These are phyloP conservation scores for Pluvialis apricaria DNA, from an alignment of 2,113 vertebrate species.

Conservation along the genomic window DNA sequence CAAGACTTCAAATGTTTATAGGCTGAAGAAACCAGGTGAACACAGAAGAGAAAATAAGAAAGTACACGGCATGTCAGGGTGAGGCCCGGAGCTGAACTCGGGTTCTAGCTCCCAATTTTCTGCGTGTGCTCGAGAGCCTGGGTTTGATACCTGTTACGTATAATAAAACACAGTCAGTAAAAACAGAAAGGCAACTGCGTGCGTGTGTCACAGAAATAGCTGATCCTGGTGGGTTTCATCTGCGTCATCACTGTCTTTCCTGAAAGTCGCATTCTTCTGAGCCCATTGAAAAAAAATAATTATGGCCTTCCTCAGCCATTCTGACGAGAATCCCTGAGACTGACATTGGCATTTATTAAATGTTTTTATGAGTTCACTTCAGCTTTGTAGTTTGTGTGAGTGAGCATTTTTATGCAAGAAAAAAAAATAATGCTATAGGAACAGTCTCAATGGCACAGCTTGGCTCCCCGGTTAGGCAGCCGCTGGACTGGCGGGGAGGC, in stretches of 20 bases:
- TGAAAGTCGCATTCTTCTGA: not conserved
- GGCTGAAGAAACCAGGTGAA: not conserved
- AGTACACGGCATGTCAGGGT: not conserved
- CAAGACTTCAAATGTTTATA: not conserved
- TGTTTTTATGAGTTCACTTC: not conserved
- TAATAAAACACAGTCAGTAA: not conserved
- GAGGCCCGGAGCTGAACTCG: accelerated
- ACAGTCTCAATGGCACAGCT: not conserved
- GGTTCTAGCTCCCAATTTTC: not conserved
- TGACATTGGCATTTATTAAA: not conserved
- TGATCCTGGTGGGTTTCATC: not conserved
- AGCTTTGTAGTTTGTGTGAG: not conserved
- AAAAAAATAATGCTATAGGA: not conserved
- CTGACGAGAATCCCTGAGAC: not conserved
- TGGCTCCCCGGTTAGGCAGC: not conserved
- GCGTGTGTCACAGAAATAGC: not conserved
- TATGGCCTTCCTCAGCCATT: not conserved
- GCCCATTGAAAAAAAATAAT: not conserved
- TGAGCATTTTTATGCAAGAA: not conserved
- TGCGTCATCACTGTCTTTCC: not conserved
- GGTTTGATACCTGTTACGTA: too few relatives aligned
- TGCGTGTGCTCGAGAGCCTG: not conserved
- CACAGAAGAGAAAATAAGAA: not conserved
- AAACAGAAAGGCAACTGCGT: not conserved
- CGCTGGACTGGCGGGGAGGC: not conserved